Conservation (phyloP, 2,888 invertebrate genomes). For the Euplexia lucipara region DNA sequence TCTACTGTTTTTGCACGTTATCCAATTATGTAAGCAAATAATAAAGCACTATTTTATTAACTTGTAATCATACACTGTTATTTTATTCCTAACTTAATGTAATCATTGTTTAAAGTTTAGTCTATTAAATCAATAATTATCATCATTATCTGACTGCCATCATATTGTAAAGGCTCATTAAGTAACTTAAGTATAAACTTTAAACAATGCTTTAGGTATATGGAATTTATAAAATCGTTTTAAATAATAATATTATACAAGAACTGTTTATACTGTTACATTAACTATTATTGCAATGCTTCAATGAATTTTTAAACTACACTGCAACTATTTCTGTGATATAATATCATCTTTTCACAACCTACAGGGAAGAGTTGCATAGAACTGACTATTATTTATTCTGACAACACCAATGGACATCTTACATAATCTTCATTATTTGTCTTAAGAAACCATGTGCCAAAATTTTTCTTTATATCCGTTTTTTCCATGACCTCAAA, state of each 20-base stretch:
- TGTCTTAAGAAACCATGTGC: constrained; percentile 69
- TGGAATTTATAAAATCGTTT: constrained; percentile 36
- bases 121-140: constrained; percentile 7
- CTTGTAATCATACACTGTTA: constrained; percentile 51
- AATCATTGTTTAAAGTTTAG: constrained; percentile 59
- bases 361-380: constrained; percentile 68
- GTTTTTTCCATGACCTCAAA: constrained; percentile 22
- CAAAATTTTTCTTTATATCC: constrained; percentile 61
- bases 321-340: constrained; percentile 79
- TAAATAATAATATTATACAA: constrained; percentile 40
- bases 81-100: constrained; percentile 34
- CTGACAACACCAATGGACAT: constrained; percentile 29
- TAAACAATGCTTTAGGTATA: constrained; percentile 49
- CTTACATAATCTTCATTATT: constrained; percentile 41
- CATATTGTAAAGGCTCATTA: constrained; percentile 8
- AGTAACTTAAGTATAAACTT: constrained; percentile 36
- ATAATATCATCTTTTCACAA: constrained; percentile 78
- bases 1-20: constrained; percentile 62
- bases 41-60: constrained; percentile 55
- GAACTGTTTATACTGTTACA: constrained; percentile 33
- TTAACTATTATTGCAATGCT: constrained; percentile 53
- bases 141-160: constrained; percentile 27
- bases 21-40: constrained; percentile 54
- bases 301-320: constrained; percentile 52
- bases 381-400: constrained; percentile 38